These are phyloP conservation scores for Crocidura indochinensis DNA, from an alignment of 2,797 vertebrate species.

Conservation along the genomic window DNA sequence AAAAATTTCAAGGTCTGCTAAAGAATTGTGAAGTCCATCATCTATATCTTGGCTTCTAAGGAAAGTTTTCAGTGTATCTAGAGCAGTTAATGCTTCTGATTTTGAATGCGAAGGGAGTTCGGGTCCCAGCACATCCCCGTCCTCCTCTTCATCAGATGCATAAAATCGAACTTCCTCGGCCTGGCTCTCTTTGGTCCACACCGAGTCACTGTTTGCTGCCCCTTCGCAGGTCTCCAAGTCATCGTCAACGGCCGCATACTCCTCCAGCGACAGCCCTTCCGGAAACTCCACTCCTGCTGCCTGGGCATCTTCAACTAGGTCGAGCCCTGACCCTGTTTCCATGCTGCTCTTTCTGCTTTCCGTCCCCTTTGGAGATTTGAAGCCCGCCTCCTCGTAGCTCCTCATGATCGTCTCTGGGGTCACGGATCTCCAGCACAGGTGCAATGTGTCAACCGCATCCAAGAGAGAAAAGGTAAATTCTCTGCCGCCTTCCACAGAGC, in stretches of 20 bases:
- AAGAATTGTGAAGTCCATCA: conserved; percentile 83
- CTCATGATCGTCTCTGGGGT: conserved; percentile 81
- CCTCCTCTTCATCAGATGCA: conserved; percentile 79
- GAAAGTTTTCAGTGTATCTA: conserved; percentile 88
- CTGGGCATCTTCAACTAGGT: conserved; percentile 81
- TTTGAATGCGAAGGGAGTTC: conserved; percentile 85
- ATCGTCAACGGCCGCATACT: conserved; percentile 87
- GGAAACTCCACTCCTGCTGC: conserved; percentile 88
- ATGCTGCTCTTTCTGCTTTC: background rate
- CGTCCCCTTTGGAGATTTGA: conserved; percentile 76
- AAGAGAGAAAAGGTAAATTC: conserved; percentile 87
- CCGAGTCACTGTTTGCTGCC: background rate
- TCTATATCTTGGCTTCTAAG: conserved; percentile 84
- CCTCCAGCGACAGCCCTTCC: conserved; percentile 86
- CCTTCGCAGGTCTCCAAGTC: conserved; percentile 82
- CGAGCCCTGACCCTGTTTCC: conserved; percentile 72
- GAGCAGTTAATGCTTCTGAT: conserved; percentile 86
- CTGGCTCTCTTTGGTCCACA: conserved; percentile 32
- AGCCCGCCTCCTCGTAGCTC: conserved; percentile 83
- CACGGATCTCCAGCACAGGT: conserved; percentile 87
- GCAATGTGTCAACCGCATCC: conserved; percentile 87
- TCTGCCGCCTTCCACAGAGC: conserved; percentile 86
- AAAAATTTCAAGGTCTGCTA: conserved; percentile 89
- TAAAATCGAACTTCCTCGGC: conserved; percentile 68
- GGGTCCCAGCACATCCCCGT: conserved; percentile 9